These are phyloP conservation scores for Colistium nudipinnis DNA, from an alignment of 2,113 vertebrate genomes.

Conservation along the genomic window DNA sequence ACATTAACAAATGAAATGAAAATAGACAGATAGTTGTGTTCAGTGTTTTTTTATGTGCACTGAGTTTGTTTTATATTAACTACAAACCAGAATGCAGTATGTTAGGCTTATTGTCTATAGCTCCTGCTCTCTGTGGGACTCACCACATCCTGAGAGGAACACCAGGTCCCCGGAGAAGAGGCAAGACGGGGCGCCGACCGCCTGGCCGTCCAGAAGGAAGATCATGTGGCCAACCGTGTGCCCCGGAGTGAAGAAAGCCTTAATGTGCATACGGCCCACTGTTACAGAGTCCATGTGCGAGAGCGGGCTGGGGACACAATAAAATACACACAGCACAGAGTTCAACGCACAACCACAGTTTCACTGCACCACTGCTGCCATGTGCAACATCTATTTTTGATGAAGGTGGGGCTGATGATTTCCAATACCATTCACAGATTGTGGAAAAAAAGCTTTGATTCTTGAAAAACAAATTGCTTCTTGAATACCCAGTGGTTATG, in stretches of 20 bases:
- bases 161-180: slow-evolving; percentile 97
- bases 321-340: background rate
- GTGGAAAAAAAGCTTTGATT: too few species aligned
- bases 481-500: too few species aligned
- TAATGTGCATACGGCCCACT: slow-evolving; percentile 88
- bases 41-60: too few species aligned
- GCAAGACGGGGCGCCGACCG: slow-evolving; percentile 84
- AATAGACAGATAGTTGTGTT: too few species aligned
- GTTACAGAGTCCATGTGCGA: slow-evolving; percentile 87
- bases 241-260: slow-evolving; percentile 90
- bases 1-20: too few species aligned
- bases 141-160: slow-evolving; percentile 96
- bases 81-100: too few species aligned
- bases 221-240: slow-evolving; percentile 97
- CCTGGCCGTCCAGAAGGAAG: slow-evolving; percentile 88
- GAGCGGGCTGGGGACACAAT: slow-evolving; percentile 82
- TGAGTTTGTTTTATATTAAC: too few species aligned
- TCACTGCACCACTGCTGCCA: background rate
- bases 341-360: background rate
- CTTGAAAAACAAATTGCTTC: too few species aligned
- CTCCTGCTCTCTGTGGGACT: slow-evolving; percentile 36
- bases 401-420: too few species aligned
- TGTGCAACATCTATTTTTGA: too few species aligned
- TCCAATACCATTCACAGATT: too few species aligned
- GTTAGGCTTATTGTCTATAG: background rate